Conservation (phyloP, 2,797 vertebrate species). For the Tangara arthus region DNA sequence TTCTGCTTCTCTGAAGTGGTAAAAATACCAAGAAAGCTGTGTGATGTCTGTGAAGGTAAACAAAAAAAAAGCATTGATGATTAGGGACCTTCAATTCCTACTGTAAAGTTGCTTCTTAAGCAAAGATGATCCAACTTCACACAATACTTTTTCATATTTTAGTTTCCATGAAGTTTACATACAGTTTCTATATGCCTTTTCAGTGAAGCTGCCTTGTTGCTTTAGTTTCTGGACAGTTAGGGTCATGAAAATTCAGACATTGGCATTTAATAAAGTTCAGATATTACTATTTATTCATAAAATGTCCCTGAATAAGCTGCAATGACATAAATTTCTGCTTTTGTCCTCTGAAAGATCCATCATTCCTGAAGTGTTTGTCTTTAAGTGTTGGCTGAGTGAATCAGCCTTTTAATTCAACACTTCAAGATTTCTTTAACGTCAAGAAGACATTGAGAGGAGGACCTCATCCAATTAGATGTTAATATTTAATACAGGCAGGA, state of each 20-base stretch:
- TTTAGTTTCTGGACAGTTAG: neutral
- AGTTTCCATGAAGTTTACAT: neutral
- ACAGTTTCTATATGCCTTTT: neutral
- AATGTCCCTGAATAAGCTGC: neutral
- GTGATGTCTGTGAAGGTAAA: neutral
- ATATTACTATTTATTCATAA: neutral
- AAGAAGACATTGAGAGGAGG: neutral
- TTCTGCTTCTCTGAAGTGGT: neutral
- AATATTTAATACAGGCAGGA: constrained; percentile 12
- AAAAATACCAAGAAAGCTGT: neutral
- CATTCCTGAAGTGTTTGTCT: neutral
- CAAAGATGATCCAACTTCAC: neutral
- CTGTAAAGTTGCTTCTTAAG: neutral
- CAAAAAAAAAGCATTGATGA: neutral
- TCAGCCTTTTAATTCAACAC: neutral
- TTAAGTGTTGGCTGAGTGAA: neutral
- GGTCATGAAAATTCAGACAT: neutral
- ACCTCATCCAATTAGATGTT: neutral
- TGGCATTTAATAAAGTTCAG: neutral
- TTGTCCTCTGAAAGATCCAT: neutral
- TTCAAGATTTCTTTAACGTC: neutral
- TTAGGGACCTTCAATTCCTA: neutral
- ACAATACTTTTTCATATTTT: neutral
- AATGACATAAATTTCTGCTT: neutral
- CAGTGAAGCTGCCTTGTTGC: neutral